Evolutionary conservation across 2,113 vertebrate genomes (phyloP).

Genomic region (Thalassarche chlororhynchos): DNA sequence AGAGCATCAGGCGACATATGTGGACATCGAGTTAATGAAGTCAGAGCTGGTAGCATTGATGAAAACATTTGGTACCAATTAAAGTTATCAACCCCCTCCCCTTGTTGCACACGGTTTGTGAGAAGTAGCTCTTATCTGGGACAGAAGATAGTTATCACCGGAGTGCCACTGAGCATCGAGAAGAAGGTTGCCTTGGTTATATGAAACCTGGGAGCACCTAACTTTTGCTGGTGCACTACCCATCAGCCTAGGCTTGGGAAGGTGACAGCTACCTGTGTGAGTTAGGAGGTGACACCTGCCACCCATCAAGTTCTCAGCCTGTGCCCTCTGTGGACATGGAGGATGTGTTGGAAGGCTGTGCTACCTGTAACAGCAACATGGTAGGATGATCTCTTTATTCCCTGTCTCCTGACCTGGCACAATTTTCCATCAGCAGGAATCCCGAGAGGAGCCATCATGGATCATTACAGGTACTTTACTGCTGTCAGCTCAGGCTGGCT

Average conservation of each 20-base stretch:
- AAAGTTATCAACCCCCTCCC: neutral
- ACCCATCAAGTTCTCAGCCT: neutral
- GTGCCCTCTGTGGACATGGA: neutral
- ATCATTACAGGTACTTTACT: neutral
- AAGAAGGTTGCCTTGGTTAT: neutral
- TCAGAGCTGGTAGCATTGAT: neutral
- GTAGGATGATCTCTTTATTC: neutral
- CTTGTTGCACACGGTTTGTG: neutral
- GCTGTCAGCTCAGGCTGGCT: neutral
- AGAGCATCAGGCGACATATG: neutral
- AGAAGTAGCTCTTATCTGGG: neutral
- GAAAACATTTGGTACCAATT: neutral
- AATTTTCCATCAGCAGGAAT: neutral
- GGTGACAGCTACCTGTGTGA: neutral
- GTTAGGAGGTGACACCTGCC: neutral
- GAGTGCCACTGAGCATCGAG: neutral
- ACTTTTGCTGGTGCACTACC: neutral
- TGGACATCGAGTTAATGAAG: neutral
- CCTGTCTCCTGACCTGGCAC: neutral
- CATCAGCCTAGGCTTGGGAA: neutral
- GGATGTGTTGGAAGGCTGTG: neutral
- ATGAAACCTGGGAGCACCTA: neutral
- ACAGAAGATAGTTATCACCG: neutral
- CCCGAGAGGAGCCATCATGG: accelerated
- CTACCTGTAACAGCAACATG: neutral